Evolutionary conservation across 1,140 invertebrate species (phyloP).

Genomic region (Andrena cerasifolii): DNA sequence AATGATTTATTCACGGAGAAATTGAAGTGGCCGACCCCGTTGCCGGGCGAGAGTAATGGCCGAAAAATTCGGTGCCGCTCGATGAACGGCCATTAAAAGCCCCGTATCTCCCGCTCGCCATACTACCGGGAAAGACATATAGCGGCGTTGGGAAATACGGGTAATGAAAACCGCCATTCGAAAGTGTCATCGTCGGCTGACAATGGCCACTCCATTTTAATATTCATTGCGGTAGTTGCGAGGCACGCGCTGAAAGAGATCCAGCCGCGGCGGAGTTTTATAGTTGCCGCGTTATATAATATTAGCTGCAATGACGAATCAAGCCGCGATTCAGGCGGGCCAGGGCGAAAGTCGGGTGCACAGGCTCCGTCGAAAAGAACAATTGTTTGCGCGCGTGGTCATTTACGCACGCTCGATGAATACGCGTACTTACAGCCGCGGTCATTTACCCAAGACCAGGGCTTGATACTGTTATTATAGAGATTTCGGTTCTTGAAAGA

Average conservation of each 20-base stretch:
- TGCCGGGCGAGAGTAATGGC: conserved; percentile 10
- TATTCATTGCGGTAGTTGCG: conserved; percentile 14
- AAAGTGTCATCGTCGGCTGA: too few species aligned
- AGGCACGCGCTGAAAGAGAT: too few species aligned
- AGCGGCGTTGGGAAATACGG: too few species aligned
- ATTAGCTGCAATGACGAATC: too few species aligned
- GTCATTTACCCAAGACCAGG: conserved; percentile 9
- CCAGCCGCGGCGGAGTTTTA: too few species aligned
- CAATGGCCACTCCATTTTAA: conserved; percentile 42
- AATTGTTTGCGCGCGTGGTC: conserved; percentile 41
- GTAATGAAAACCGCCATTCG: conserved; percentile 38
- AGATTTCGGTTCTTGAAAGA: too few species aligned
- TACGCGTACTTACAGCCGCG: conserved; percentile 6
- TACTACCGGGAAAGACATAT: conserved; percentile 19
- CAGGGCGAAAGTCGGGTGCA: too few species aligned
- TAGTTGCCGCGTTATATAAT: too few species aligned
- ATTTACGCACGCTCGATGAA: conserved; percentile 37
- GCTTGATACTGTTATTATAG: too few species aligned
- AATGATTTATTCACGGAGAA: conserved; percentile 45
- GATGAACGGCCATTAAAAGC: conserved; percentile 47
- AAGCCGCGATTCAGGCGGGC: neutral
- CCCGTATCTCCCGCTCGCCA: conserved; percentile 5
- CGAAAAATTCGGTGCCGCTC: conserved; percentile 26
- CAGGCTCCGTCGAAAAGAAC: conserved; percentile 38
- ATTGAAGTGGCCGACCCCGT: conserved; percentile 8